Evolutionary conservation across 2,113 vertebrate species (phyloP), one percentile per base, ranked within the genome.

Genomic region (Oncorhynchus kisutch): DNA sequence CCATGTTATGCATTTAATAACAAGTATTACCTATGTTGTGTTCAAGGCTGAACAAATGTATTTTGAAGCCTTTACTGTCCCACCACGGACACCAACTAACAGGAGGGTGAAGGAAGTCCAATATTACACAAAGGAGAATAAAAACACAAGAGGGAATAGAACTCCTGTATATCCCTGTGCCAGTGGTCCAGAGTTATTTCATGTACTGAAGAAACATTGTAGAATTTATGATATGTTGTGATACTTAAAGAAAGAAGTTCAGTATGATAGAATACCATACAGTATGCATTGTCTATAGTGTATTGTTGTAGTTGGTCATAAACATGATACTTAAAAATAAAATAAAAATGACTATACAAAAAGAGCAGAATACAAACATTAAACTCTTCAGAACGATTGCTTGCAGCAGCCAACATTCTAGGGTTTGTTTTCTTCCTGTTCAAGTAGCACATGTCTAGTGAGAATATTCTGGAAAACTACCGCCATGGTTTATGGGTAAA

Each of bases 181-280:
- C 91, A 90, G 92, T 88, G 77, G 87, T 89, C 87, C 80, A 90
- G 90, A 90, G 84, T 85, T 87, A 86, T 72, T 94, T 91, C 89
- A 91, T 95, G 92, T 94, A 91, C 88, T 92, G 83, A 90, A 88
- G 89, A 88, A 92, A 91, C 88, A 81, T 84, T 94, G 93, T 95
- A 93, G 94, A 94, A 94, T 94, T 95, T 95, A 94, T 94, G 88
- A 91, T 90, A 93, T 91, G 92, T 92, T 94, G 90, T 93, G 93
- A 93, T 92, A 93, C 88, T 90, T 93, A 91, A 92, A 92, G 92
- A 94, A 90, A 45, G 8, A 45, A 91, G 80, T 93, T 86, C 88
- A 90, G 90, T 78, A 76, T 72, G 90, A 88, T 82, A 84, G 72
- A 74, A 25, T 87, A 93, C 84, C 94, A 93, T 45, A 45, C 39